Conservation (phyloP, 2,113 vertebrate genomes). For the Acanthisitta chloris region DNA sequence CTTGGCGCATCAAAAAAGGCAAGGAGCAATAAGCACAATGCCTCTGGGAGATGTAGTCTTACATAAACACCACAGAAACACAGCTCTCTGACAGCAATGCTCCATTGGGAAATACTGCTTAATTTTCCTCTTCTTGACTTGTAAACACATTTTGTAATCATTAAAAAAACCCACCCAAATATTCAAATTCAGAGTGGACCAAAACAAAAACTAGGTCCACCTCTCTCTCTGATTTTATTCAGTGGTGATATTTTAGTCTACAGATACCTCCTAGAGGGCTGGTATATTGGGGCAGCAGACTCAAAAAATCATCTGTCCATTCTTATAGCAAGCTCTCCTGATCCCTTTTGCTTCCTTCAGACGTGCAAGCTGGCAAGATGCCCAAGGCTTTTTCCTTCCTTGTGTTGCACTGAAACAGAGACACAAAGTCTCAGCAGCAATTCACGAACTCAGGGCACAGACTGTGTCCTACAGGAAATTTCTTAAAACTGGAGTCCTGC, state of each 20-base stretch:
- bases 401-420: not conserved
- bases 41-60: not conserved
- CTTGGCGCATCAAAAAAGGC: not conserved
- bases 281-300: not conserved
- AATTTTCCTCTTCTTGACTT: not conserved
- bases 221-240: not conserved
- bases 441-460: not conserved
- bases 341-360: not conserved
- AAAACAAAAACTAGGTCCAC: not conserved
- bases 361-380: not conserved
- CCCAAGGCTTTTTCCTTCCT: not conserved
- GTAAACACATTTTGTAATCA: not conserved
- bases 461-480: not conserved
- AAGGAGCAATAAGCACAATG: not conserved
- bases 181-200: not conserved
- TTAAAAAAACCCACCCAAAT: not conserved
- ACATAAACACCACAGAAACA: not conserved
- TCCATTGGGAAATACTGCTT: not conserved
- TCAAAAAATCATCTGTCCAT: not conserved
- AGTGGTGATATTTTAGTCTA: not conserved
- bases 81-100: not conserved
- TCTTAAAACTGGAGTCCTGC: not conserved
- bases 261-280: not conserved
- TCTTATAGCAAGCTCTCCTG: not conserved
- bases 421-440: not conserved